phyloP scores from a whole-genome alignment of 2,888 invertebrate species.

The Heteromyza rotundicornis region DNA sequence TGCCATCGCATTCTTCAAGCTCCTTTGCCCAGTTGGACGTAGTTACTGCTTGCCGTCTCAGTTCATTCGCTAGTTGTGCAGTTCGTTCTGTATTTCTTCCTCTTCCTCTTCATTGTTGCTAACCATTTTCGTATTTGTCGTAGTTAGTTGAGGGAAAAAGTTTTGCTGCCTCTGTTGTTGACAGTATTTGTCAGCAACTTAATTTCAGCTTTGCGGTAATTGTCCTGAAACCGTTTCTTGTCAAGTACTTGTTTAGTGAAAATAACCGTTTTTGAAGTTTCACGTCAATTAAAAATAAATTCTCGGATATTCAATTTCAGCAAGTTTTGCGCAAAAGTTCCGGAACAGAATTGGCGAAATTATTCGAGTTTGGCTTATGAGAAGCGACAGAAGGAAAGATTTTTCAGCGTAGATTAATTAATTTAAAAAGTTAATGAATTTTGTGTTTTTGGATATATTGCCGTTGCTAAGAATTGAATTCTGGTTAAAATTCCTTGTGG shows the following conservation, averaged over 20 bases:
- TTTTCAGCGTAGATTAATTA: too few relatives aligned
- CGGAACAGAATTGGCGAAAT: too few relatives aligned
- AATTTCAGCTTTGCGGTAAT: constrained; percentile 14
- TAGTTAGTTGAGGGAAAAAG: constrained; percentile 4
- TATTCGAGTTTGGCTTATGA: too few relatives aligned
- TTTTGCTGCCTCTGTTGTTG: constrained; percentile 14
- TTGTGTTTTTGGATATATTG: too few relatives aligned
- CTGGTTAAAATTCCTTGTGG: too few relatives aligned
- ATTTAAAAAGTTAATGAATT: too few relatives aligned
- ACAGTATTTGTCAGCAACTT: constrained; percentile 15
- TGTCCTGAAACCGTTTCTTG: neutral
- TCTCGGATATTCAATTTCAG: neutral
- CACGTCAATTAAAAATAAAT: constrained; percentile 9
- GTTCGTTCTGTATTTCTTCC: neutral
- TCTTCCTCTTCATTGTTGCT: constrained; percentile 1
- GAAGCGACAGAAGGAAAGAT: too few relatives aligned
- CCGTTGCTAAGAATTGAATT: too few relatives aligned
- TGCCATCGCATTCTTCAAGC: neutral
- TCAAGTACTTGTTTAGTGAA: neutral
- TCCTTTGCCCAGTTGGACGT: neutral
- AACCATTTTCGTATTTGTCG: neutral
- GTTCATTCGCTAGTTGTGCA: neutral
- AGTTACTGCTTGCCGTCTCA: neutral
- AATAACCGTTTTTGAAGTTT: constrained; percentile 4
- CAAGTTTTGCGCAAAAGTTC: too few relatives aligned